Evolutionary conservation across 30 jellyfish, hydroid and myxozoan genomes (phyloP), one percentile per base, ranked within the genome.

Genomic region (Pseudorhiza aurosa): DNA sequence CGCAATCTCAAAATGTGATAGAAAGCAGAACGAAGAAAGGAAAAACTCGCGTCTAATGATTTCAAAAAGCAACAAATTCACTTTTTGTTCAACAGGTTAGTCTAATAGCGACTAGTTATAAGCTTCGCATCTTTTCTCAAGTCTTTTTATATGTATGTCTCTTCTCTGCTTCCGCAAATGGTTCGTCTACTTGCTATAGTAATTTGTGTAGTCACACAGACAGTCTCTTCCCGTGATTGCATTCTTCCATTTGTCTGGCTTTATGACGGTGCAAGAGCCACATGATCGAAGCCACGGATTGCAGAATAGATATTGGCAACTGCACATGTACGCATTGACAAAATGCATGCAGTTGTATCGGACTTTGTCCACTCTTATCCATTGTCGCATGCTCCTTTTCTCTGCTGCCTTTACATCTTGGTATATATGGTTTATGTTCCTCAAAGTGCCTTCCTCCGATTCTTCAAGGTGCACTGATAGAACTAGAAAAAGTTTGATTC

Each of bases 171-270:
- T n/a, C n/a, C n/a, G n/a, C n/a, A n/a, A n/a, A n/a, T n/a, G n/a
- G n/a, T n/a, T n/a, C n/a, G 1, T 31, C 36, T 39, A 74, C 35
- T 57, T 53, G 47, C 80, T 72, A 44, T 77, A 77, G 64, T 55
- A 60, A 65, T 37, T 77, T 11, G 51, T 24, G 37, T 60, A 77
- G 72, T 51, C 57, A 60, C 92, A 81, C n/a, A 42, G 18, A 39
- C 92, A 81, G 29, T 81, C 92, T 26, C 83, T 22, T 29, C 92
- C 92, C 8, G 77, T 56, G 29, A 65, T 55, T 0, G 92, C 92
- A 40, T 81, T 81, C 85, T 81, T 81, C 92, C 92, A 81, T 49
- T 65, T 65, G 47, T 68, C 67, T 4, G 92, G 92, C 47, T 67
- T 62, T 31, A 19, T 55, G 29, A 81, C 84, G n/a, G 22, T 26